phyloP scores from a whole-genome alignment of 1,140 invertebrate species.

The Micrasema minimum region DNA sequence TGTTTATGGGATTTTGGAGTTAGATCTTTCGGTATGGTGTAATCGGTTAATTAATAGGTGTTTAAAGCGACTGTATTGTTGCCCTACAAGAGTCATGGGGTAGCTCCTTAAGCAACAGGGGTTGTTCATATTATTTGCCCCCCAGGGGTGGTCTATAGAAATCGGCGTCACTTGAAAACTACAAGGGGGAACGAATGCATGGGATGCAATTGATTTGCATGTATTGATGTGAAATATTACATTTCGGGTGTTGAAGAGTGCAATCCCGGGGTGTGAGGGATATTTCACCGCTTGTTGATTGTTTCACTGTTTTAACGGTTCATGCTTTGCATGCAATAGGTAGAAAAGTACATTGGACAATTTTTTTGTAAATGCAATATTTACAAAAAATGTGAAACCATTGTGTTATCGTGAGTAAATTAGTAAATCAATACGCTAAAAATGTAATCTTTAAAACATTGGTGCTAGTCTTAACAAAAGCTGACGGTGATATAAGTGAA shows the following conservation, averaged over 20 bases:
- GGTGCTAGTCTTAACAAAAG: no score
- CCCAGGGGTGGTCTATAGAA: slow-evolving; percentile 7
- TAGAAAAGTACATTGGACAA: no score
- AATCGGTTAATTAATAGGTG: slow-evolving; percentile 52
- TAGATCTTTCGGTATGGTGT: slow-evolving; percentile 15
- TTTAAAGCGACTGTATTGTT: slow-evolving; percentile 43
- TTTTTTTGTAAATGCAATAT: no score
- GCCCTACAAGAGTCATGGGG: slow-evolving; percentile 39
- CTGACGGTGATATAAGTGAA: no score
- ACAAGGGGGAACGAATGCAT: slow-evolving; percentile 4
- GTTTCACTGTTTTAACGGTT: no score
- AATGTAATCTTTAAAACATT: no score
- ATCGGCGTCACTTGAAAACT: slow-evolving; percentile 19
- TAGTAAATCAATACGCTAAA: no score
- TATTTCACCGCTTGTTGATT: no score
- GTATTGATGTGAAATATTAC: slow-evolving; percentile 27
- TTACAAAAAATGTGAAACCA: no score
- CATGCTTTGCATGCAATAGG: no score
- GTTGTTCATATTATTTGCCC: neutral
- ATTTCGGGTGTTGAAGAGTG: neutral
- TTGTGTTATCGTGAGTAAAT: no score
- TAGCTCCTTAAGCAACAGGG: neutral
- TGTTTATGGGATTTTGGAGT: slow-evolving; percentile 3
- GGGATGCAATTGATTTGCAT: slow-evolving; percentile 23
- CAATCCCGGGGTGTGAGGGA: no score